phyloP scores from a whole-genome alignment of 2,797 vertebrate species.

The Threskiornis aethiopicus region DNA sequence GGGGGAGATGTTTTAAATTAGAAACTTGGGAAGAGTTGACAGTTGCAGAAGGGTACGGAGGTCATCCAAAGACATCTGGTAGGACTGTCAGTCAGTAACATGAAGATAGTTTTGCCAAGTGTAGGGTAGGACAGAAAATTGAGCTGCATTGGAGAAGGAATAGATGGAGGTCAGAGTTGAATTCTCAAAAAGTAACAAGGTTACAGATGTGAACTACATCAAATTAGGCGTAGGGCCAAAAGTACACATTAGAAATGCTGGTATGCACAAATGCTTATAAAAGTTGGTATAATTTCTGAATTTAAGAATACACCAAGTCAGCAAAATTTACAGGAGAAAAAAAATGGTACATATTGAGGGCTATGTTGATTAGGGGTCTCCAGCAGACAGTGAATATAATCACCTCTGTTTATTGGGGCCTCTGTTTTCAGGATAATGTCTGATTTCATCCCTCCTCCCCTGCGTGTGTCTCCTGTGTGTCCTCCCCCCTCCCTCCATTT shows the following conservation, averaged over 20 bases:
- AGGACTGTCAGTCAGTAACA: constrained; percentile 12
- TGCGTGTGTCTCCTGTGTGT: fast-evolving
- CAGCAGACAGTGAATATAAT: background rate
- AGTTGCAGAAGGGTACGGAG: background rate
- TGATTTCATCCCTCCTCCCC: background rate
- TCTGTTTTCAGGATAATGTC: background rate
- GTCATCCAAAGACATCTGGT: constrained; percentile 33
- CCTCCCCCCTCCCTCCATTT: background rate
- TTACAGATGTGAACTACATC: background rate
- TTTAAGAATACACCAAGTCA: background rate
- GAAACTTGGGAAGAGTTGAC: constrained; percentile 7
- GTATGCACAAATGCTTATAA: background rate
- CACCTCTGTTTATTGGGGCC: background rate
- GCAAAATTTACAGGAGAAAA: background rate
- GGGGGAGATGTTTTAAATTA: constrained; percentile 8
- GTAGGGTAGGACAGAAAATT: background rate
- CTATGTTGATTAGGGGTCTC: background rate
- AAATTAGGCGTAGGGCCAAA: background rate
- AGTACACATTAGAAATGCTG: background rate
- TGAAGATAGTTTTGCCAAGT: background rate
- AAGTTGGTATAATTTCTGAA: background rate
- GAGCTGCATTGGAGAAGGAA: background rate
- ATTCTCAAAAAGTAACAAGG: background rate
- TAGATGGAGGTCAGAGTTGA: background rate
- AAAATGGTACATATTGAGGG: background rate